Evolutionary conservation across 2,797 vertebrate species (phyloP), one percentile per base, ranked within the genome.

Genomic region (Odontamblyopus rebecca): DNA sequence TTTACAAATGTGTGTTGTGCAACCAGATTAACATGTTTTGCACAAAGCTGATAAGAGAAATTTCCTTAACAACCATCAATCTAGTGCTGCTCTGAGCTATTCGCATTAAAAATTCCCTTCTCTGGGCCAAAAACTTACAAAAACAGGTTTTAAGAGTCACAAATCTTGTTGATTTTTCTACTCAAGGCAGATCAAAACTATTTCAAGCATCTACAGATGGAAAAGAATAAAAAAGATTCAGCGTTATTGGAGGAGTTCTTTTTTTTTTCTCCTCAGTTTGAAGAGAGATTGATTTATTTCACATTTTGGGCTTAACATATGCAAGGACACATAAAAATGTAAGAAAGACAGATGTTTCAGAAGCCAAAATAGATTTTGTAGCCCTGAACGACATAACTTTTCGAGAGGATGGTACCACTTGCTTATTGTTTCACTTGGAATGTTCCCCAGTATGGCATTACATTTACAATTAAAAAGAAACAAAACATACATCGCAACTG

Each of bases 41-140:
- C 50, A 50, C 62, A 66, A 0, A 26, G 53, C 68, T 72, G 79
- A 85, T 86, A 82, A 82, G 74, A 80, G 27, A 54, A 32, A 67
- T 67, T 54, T 23, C 50, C 16, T 65, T 62, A 78, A 75, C 76
- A 44, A 82, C 68, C 30, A 23, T 74, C 18, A 48, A 65, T 85
- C 77, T 71, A 29, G 70, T 53, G 27, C 57, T 72, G 66, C 23
- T 74, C 59, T 70, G 69, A 72, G 68, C 57, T 70, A 12, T 76
- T 84, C 44, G 61, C 53, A 81, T 74, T 60, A 72, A 70, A 85
- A 87, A 69, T 70, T 68, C 48, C 61, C 69, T 2, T 64, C 44
- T 70, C 48, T 3, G 56, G 18, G 32, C 61, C 61, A 48, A 51
- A 81, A 68, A 62, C 53, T 61, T 12, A 70, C 67, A 71, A 59